Evolutionary conservation across 2,797 vertebrate species (phyloP), one percentile per base, ranked within the genome.

Genomic region (Syndactyla subalaris): DNA sequence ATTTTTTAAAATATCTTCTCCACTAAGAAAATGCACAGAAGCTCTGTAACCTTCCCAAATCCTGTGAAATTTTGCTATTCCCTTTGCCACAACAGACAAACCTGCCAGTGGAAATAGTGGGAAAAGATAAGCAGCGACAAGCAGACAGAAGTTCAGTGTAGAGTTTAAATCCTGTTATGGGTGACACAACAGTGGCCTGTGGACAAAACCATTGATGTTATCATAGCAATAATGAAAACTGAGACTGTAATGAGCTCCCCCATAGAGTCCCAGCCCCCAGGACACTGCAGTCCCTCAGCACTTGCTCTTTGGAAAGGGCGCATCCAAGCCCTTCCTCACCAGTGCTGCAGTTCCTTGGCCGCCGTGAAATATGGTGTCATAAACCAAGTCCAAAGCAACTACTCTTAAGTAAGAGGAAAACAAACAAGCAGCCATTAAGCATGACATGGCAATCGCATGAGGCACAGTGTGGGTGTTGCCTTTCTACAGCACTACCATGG

Each of bases 351-450:
- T 3, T 67, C 57, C 51, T 65, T 2, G 4, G 54, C 26, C 3
- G 2, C 19, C 34, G 10, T 2, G 15, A 81, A 45, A 19, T 27
- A 12, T 0, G 1, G 16, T 22, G 46, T 17, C 48, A 49, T 32
- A 74, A 66, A 52, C 5, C 29, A 70, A 36, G 6, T 15, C 22
- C 0, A 0, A 78, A n/a, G 39, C 67, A 92, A 4, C 21, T 32
- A 22, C 27, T 36, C 87, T 38, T 52, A 67, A 43, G n/a, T 51
- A 59, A 41, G 12, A 79, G 52, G 18, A 76, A 86, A 92, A 70
- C 26, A 86, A 81, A 70, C 5, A 45, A 72, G 27, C 22, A 78
- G 71, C 26, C 36, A 58, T 57, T 52, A 78, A 49, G 21, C 12
- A 34, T 51, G 72, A 55, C 20, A 73, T 0, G 0, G 55, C 32